Conservation (phyloP, 2,888 invertebrate genomes). For the Tenthredo scrophulariae region DNA sequence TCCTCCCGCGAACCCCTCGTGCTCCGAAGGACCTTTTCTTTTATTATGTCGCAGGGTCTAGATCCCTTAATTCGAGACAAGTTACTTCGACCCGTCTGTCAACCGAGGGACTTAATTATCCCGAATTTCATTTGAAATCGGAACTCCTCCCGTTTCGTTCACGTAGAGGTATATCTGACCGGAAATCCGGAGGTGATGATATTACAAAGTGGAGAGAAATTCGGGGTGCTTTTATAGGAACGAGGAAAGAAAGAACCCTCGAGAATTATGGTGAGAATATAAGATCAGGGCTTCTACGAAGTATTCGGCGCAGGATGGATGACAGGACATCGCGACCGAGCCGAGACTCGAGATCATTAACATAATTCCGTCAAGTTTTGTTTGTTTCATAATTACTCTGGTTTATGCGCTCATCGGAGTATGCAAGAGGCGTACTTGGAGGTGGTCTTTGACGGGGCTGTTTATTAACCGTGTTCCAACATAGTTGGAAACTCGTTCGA, state of each 20-base stretch:
- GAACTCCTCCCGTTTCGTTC: background rate
- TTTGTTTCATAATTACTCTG: constrained; percentile 50
- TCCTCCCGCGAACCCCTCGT: constrained; percentile 6
- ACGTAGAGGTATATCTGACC: background rate
- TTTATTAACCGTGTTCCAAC: constrained; percentile 25
- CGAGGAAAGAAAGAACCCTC: background rate
- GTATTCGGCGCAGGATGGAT: background rate
- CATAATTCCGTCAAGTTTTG: constrained; percentile 52
- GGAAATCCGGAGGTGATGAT: constrained; percentile 7
- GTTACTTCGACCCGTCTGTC: constrained; percentile 26
- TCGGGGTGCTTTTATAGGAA: background rate
- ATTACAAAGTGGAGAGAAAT: background rate
- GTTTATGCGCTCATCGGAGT: constrained; percentile 32
- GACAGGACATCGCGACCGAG: background rate
- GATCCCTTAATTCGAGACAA: constrained; percentile 16
- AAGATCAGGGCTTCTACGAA: background rate
- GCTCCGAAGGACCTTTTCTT: background rate
- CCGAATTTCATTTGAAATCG: constrained; percentile 1
- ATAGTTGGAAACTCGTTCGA: constrained; percentile 33
- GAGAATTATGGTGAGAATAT: background rate
- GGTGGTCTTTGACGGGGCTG: constrained; percentile 28
- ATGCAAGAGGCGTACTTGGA: constrained; percentile 37
- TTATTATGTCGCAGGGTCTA: background rate
- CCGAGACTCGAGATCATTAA: constrained; percentile 15
- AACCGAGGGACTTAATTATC: constrained; percentile 33